Evolutionary conservation across 2,113 vertebrate species (phyloP).

Genomic region (Capra hircus): DNA sequence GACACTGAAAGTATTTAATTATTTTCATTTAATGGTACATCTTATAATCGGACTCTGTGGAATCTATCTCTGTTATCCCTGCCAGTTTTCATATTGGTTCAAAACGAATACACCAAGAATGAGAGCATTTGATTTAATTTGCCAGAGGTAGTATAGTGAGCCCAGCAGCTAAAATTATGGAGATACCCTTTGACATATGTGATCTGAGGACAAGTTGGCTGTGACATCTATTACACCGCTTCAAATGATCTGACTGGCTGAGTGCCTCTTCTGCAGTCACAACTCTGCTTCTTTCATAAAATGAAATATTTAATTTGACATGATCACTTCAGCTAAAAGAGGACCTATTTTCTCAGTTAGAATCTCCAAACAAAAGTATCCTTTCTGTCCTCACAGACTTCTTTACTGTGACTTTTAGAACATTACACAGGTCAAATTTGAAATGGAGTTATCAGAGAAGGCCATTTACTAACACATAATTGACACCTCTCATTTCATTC

Average conservation of each 20-base stretch:
- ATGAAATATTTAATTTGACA: conserved; percentile 26
- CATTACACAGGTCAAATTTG: neutral
- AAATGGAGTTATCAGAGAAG: neutral
- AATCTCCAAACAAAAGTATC: neutral
- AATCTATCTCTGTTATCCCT: neutral
- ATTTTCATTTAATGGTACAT: conserved; percentile 58
- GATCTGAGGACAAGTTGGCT: neutral
- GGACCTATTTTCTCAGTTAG: neutral
- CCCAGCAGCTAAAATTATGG: neutral
- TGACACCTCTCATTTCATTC: neutral
- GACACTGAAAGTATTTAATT: conserved; percentile 46
- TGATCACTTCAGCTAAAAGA: neutral
- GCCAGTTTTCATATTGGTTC: conserved; percentile 2
- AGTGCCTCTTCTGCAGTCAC: neutral
- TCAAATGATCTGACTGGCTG: neutral
- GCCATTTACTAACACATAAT: neutral
- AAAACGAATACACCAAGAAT: neutral
- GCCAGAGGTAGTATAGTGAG: neutral
- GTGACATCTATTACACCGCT: neutral
- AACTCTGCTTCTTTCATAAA: neutral
- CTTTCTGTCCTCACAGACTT: neutral
- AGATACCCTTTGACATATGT: neutral
- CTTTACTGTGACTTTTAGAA: neutral
- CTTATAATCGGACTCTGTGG: conserved; percentile 27
- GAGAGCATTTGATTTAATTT: conserved; percentile 35